Evolutionary conservation across 2,888 invertebrate species (phyloP).

Genomic region (Galerucella calmariensis): DNA sequence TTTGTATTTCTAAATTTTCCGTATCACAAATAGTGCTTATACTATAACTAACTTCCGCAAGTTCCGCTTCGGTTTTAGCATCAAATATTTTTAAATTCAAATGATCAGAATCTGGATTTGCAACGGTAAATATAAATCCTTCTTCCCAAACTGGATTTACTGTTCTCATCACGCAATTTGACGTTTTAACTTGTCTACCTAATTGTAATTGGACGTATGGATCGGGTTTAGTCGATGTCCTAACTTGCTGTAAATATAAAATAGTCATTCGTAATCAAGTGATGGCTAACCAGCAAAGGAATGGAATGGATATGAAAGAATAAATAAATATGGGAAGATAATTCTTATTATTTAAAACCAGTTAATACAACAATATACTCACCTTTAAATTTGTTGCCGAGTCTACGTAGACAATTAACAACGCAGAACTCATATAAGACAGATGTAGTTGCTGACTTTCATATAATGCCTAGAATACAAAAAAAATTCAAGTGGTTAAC

Average conservation of each 20-base stretch:
- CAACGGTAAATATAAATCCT: slow-evolving; percentile 91
- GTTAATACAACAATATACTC: slow-evolving; percentile 60
- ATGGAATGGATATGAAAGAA: background rate
- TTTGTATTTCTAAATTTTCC: slow-evolving; percentile 76
- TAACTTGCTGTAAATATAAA: slow-evolving; percentile 67
- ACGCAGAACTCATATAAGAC: slow-evolving; percentile 79
- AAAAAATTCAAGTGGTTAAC: background rate
- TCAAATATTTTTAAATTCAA: slow-evolving; percentile 85
- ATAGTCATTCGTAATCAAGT: background rate
- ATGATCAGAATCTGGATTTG: slow-evolving; percentile 89
- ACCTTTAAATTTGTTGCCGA: slow-evolving; percentile 91
- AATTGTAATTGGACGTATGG: slow-evolving; percentile 83
- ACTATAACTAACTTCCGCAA: slow-evolving; percentile 79
- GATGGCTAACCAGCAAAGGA: too few species aligned
- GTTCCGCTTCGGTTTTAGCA: slow-evolving; percentile 78
- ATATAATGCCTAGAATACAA: slow-evolving; percentile 70
- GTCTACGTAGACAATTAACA: slow-evolving; percentile 89
- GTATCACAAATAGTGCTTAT: slow-evolving; percentile 76
- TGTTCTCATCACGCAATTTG: slow-evolving; percentile 78
- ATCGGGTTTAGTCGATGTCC: slow-evolving; percentile 72
- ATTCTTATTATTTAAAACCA: background rate
- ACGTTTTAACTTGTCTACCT: slow-evolving; percentile 79
- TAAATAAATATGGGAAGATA: background rate
- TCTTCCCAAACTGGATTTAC: slow-evolving; percentile 94
- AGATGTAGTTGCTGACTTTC: slow-evolving; percentile 80